Evolutionary conservation across 2,888 invertebrate species (phyloP).

Genomic region (Prosopocoilus inquinatus): DNA sequence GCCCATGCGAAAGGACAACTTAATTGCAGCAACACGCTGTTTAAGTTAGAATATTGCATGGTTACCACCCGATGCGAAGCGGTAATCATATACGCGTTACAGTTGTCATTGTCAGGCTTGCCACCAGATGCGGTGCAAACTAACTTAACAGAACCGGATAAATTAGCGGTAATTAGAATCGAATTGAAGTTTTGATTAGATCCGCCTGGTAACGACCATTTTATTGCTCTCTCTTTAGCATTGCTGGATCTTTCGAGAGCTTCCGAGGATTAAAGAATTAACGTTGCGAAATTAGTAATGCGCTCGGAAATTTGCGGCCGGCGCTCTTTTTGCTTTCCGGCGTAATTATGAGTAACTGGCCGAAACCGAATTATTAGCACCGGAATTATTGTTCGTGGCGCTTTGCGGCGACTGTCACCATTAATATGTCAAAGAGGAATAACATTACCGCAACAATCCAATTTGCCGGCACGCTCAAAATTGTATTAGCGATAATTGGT

Average conservation of each 20-base stretch:
- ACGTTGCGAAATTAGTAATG: too few relatives aligned
- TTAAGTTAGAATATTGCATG: slow-evolving; percentile 12
- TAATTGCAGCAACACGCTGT: slow-evolving; percentile 10
- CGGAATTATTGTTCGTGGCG: slow-evolving; percentile 22
- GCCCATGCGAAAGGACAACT: slow-evolving; percentile 10
- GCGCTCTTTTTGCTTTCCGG: neutral
- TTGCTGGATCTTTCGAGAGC: too few relatives aligned
- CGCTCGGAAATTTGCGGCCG: neutral
- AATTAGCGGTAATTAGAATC: slow-evolving; percentile 44
- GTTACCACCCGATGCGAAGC: slow-evolving; percentile 18
- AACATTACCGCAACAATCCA: slow-evolving; percentile 31
- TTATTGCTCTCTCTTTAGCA: slow-evolving; percentile 26
- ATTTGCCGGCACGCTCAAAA: slow-evolving; percentile 32
- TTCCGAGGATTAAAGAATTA: too few relatives aligned
- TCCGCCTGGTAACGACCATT: slow-evolving; percentile 38
- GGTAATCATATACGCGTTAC: slow-evolving; percentile 39
- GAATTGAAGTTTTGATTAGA: slow-evolving; percentile 45
- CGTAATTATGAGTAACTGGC: slow-evolving; percentile 17
- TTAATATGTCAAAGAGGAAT: slow-evolving; percentile 32
- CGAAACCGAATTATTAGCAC: slow-evolving; percentile 18
- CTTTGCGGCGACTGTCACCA: slow-evolving; percentile 29
- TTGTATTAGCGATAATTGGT: slow-evolving; percentile 35
- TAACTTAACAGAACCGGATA: slow-evolving; percentile 33
- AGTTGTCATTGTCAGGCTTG: slow-evolving; percentile 39
- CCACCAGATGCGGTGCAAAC: slow-evolving; percentile 31